Evolutionary conservation across 2,888 invertebrate species (phyloP).

Genomic region (Phorcus lineatus): DNA sequence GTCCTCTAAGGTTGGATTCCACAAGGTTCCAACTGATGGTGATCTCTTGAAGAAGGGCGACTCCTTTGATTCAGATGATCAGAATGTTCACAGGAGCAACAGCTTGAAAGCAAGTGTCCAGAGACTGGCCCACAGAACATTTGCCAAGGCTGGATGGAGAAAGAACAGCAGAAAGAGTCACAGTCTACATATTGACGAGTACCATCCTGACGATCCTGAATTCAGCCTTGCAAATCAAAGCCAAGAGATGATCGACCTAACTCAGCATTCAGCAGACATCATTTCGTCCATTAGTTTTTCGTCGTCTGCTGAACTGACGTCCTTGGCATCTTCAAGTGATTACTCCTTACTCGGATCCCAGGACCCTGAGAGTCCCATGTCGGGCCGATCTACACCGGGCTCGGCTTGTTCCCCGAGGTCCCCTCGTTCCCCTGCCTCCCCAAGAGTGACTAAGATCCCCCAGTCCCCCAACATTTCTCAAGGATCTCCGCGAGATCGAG

Average conservation of each 20-base stretch:
- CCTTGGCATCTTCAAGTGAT: background rate
- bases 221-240: background rate
- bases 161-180: conserved; percentile 31
- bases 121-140: conserved; percentile 58
- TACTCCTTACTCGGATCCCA: background rate
- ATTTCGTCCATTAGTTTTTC: conserved; percentile 19
- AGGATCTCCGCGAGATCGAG: background rate
- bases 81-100: conserved; percentile 33
- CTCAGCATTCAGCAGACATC: conserved; percentile 7
- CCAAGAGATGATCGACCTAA: conserved; percentile 9
- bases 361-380: background rate
- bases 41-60: background rate
- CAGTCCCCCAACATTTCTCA: background rate
- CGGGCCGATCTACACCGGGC: background rate
- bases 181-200: conserved; percentile 6
- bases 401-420: background rate
- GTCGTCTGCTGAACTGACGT: conserved; percentile 9
- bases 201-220: background rate
- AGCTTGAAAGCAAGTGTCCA: conserved; percentile 59
- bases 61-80: conserved; percentile 19
- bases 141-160: conserved; percentile 51
- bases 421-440: background rate
- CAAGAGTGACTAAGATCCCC: conserved; percentile 17
- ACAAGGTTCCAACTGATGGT: background rate
- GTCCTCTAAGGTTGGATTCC: background rate